Conservation (phyloP, 2,888 invertebrate genomes). For the Chaetoderma sp. region DNA sequence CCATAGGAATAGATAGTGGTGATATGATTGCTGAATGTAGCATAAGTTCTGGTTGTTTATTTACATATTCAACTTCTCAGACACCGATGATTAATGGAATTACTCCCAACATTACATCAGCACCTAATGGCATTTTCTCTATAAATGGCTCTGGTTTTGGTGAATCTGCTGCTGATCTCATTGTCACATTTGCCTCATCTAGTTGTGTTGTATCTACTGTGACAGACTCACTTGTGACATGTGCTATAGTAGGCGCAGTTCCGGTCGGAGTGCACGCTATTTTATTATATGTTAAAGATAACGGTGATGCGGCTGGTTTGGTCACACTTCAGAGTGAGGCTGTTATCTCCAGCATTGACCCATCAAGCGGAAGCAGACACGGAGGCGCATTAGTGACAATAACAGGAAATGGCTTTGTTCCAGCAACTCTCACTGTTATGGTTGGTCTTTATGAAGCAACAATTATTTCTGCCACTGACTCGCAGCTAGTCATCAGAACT, state of each 20-base stretch:
- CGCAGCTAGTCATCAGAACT: no score
- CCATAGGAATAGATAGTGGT: not conserved
- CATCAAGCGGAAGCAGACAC: constrained; percentile 14
- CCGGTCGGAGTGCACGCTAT: not conserved
- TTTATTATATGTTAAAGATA: not conserved
- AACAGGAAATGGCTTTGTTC: constrained; percentile 27
- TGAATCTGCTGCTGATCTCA: not conserved
- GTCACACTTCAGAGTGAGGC: constrained; percentile 10
- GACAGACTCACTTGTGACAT: not conserved
- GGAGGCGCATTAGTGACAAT: constrained; percentile 24
- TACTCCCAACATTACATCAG: not conserved
- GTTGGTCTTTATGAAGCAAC: no score
- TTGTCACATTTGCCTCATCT: not conserved
- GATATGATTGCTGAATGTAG: not conserved
- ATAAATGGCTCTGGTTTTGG: not conserved
- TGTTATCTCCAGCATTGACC: constrained; percentile 5
- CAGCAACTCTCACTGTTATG: no score
- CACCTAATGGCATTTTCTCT: not conserved
- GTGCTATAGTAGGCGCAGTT: not conserved
- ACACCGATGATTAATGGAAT: not conserved
- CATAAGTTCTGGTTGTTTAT: not conserved
- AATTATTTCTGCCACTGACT: no score
- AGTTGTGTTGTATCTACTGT: not conserved
- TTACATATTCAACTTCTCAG: not conserved
- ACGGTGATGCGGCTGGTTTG: no score